Conservation (phyloP, 2,797 vertebrate species). For the Pygocentrus nattereri region DNA sequence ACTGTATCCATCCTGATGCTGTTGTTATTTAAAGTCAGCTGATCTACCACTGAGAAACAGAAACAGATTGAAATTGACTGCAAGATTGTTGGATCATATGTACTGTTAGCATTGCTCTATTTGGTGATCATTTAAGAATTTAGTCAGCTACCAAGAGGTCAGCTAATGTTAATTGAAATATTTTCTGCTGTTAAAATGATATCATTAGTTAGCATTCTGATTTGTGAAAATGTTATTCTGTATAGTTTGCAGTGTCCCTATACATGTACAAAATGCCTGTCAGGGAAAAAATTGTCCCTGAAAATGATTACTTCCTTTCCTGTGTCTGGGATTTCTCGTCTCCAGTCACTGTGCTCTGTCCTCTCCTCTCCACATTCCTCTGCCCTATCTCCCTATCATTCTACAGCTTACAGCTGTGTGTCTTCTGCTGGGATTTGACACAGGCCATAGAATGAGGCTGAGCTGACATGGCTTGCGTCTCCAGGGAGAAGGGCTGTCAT, state of each 20-base stretch:
- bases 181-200: not conserved
- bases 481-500: conserved; percentile 60
- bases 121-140: not conserved
- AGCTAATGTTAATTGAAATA: not conserved
- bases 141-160: not conserved
- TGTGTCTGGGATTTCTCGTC: not conserved
- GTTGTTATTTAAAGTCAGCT: not conserved
- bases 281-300: not conserved
- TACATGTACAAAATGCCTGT: not conserved
- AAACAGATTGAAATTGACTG: not conserved
- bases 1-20: no score
- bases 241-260: no score
- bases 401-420: conserved; percentile 18
- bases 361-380: conserved; percentile 1
- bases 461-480: conserved; percentile 35
- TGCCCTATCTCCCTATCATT: conserved; percentile 21
- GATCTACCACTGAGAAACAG: not conserved
- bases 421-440: conserved; percentile 19
- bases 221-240: not conserved
- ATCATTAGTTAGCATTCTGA: not conserved
- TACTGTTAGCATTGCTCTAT: not conserved
- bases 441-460: conserved; percentile 22
- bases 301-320: not conserved
- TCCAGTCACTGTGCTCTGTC: not conserved
- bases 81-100: not conserved